phyloP scores from a whole-genome alignment of 2,797 vertebrate species.

The Cyprinodon diabolis region DNA sequence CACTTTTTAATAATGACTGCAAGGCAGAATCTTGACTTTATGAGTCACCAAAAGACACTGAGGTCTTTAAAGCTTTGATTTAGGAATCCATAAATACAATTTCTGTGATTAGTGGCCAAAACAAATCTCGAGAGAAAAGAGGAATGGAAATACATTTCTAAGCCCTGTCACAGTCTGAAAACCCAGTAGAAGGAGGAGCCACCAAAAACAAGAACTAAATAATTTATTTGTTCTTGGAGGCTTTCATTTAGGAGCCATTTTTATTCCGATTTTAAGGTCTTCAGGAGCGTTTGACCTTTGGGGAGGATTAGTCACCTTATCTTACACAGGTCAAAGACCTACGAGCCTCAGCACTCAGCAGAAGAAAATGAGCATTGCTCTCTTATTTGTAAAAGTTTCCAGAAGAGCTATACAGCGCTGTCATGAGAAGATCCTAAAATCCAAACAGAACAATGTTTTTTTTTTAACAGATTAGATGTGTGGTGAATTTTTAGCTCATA shows the following conservation, averaged over 20 bases:
- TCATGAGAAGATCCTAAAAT: constrained; percentile 30
- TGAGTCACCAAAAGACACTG: constrained; percentile 40
- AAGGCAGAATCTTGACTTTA: constrained; percentile 33
- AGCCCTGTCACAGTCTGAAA: neutral
- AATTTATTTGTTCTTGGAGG: constrained; percentile 9
- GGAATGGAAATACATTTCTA: neutral
- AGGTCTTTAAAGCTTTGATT: constrained; percentile 10
- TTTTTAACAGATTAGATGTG: neutral
- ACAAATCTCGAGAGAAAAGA: neutral
- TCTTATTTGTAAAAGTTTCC: constrained; percentile 45
- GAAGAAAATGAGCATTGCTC: constrained; percentile 34
- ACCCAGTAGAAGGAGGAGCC: neutral
- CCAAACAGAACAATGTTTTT: constrained; percentile 13
- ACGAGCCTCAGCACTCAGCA: constrained; percentile 3
- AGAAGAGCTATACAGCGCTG: constrained; percentile 11
- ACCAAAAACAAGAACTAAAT: neutral
- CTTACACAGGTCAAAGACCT: constrained; percentile 40
- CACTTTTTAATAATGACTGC: constrained; percentile 31
- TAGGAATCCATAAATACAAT: constrained; percentile 34
- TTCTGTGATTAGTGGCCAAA: constrained; percentile 6
- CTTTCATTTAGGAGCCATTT: constrained; percentile 36
- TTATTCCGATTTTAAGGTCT: constrained; percentile 38
- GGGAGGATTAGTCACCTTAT: constrained; percentile 34
- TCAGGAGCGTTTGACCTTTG: constrained; percentile 33
- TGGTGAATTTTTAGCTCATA: neutral